phyloP scores from a whole-genome alignment of 2,888 invertebrate genomes.

The Hedya salicella region DNA sequence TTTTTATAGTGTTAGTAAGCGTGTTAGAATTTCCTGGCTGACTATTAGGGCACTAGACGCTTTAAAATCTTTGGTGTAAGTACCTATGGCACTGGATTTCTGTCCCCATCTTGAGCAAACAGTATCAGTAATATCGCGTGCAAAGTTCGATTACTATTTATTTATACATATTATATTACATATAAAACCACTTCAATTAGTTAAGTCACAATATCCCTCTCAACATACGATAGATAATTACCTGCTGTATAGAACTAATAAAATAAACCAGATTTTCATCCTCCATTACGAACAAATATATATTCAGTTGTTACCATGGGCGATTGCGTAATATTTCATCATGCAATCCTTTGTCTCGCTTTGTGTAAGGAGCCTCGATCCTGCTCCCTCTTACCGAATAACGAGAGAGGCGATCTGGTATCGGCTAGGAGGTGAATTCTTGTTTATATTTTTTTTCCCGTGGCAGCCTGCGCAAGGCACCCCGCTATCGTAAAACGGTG shows the following conservation, averaged over 20 bases:
- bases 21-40: too few species aligned
- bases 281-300: not conserved
- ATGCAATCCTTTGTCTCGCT: conserved; percentile 26
- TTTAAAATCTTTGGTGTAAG: too few species aligned
- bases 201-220: not conserved
- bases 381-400: conserved; percentile 8
- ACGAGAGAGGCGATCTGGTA: conserved; percentile 12
- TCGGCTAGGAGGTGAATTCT: conserved; percentile 20
- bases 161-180: not conserved
- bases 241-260: not conserved
- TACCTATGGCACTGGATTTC: not conserved
- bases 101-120: not conserved
- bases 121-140: not conserved
- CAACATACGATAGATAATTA: conserved; percentile 1
- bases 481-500: conserved; percentile 25
- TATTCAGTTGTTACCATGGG: conserved; percentile 6
- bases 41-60: too few species aligned
- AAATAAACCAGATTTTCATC: too few species aligned
- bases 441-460: conserved; percentile 27
- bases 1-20: too few species aligned
- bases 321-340: conserved; percentile 39
- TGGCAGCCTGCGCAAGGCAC: conserved; percentile 41
- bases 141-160: conserved; percentile 4
- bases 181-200: not conserved
- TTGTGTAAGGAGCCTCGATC: not conserved